These are phyloP conservation scores for Phallusia fumigata DNA, from an alignment of 23 tunicate species.

Conservation along the genomic window DNA sequence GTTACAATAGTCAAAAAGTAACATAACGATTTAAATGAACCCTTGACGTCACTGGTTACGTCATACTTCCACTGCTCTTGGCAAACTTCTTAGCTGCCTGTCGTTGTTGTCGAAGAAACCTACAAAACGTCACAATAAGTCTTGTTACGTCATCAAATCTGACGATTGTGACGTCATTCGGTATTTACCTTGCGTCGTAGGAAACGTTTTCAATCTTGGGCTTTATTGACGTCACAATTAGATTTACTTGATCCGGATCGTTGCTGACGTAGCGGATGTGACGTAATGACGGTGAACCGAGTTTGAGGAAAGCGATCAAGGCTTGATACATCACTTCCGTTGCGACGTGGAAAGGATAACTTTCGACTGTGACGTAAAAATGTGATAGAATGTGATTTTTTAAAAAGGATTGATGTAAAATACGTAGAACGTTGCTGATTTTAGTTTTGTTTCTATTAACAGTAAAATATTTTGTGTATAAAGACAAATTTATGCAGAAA, in stretches of 20 bases:
- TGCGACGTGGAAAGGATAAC: constrained; percentile 54
- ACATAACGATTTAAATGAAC: too few species aligned
- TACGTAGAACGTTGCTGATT: too few species aligned
- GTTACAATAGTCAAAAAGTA: neutral
- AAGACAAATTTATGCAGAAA: too few species aligned
- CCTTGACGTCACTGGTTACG: constrained; percentile 21
- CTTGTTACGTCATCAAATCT: neutral
- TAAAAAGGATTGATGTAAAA: neutral
- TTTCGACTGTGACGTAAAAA: constrained; percentile 31
- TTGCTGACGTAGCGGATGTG: constrained; percentile 61
- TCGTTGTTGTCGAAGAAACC: constrained; percentile 27
- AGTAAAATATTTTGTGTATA: too few species aligned
- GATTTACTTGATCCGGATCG: constrained; percentile 69
- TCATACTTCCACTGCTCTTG: constrained; percentile 1
- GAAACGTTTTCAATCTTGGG: constrained; percentile 73
- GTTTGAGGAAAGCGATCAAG: constrained; percentile 48
- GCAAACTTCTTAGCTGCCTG: neutral
- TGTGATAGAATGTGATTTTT: neutral
- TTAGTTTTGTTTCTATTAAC: too few species aligned
- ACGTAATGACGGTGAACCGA: constrained; percentile 44
- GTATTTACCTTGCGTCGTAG: constrained; percentile 55
- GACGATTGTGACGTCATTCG: neutral
- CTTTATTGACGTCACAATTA: constrained; percentile 69
- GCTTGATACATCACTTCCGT: constrained; percentile 74
- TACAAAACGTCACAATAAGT: neutral